A percentile compares a stretch with the other conserved stretches of the same genome.
These are phyloP conservation scores for Pollenia amentaria DNA, from an alignment of 2,888 invertebrate species.

Conservation along the genomic window DNA sequence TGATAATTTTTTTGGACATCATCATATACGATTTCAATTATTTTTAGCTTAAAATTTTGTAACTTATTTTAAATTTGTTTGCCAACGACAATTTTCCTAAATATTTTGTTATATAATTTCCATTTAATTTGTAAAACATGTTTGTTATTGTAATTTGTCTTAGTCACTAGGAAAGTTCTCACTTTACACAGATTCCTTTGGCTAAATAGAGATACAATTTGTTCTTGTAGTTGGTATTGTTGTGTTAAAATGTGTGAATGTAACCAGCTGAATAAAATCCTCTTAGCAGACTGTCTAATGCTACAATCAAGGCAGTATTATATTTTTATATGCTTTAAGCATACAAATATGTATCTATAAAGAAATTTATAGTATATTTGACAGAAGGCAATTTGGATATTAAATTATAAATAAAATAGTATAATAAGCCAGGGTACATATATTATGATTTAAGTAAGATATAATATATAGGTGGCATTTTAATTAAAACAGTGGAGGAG, in stretches of 20 bases:
- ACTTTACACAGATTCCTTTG: neutral
- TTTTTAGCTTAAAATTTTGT: too few relatives aligned
- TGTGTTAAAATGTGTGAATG: neutral
- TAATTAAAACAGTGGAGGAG: too few relatives aligned
- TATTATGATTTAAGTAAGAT: neutral
- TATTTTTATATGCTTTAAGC: constrained; percentile 1
- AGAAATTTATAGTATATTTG: neutral
- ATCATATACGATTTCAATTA: too few relatives aligned
- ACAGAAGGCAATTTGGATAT: neutral
- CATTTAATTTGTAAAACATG: neutral
- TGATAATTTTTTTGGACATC: too few relatives aligned
- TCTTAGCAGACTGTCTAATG: neutral
- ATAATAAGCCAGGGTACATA: neutral
- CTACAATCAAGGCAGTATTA: constrained; percentile 27
- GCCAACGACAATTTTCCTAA: neutral
- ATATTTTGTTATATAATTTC: neutral
- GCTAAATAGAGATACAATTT: neutral
- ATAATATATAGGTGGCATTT: too few relatives aligned
- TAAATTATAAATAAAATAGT: neutral
- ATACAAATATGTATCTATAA: neutral
- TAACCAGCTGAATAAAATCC: neutral
- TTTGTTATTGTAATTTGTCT: neutral
- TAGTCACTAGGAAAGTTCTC: neutral
- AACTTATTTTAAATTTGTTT: neutral
- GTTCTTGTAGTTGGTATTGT: neutral